phyloP scores from a whole-genome alignment of 1,140 invertebrate species.

The Vanessa tameamea region DNA sequence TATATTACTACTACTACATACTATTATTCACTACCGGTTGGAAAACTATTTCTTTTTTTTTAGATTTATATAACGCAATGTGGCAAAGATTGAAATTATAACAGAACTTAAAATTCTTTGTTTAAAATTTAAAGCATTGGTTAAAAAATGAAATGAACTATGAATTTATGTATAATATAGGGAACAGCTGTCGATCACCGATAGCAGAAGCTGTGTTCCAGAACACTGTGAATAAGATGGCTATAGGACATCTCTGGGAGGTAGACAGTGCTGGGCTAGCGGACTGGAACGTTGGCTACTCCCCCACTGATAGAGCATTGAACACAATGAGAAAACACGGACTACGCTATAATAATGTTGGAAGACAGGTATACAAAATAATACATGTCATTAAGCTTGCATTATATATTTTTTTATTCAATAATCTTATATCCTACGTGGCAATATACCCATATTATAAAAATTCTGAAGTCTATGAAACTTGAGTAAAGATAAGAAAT shows the following conservation, averaged over 20 bases:
- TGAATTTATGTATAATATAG: background rate
- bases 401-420: background rate
- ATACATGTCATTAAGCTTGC: no score
- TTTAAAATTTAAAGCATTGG: no score
- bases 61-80: no score
- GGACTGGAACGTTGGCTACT: conserved; percentile 34
- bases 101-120: no score
- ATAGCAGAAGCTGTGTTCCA: conserved; percentile 35
- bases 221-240: conserved; percentile 37
- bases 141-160: no score
- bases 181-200: conserved; percentile 34
- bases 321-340: conserved; percentile 32
- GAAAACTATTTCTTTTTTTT: no score
- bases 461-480: background rate
- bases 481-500: background rate
- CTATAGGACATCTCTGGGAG: conserved; percentile 31
- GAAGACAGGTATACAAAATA: conserved; percentile 27
- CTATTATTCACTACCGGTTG: no score
- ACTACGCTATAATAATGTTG: conserved; percentile 31
- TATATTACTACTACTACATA: no score
- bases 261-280: conserved; percentile 36
- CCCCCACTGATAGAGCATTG: conserved; percentile 19
- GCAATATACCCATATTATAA: no score
- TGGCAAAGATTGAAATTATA: no score
- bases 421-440: no score